Conservation (phyloP, 1,140 invertebrate species). For the Pseudomyrmex flavicornis region DNA sequence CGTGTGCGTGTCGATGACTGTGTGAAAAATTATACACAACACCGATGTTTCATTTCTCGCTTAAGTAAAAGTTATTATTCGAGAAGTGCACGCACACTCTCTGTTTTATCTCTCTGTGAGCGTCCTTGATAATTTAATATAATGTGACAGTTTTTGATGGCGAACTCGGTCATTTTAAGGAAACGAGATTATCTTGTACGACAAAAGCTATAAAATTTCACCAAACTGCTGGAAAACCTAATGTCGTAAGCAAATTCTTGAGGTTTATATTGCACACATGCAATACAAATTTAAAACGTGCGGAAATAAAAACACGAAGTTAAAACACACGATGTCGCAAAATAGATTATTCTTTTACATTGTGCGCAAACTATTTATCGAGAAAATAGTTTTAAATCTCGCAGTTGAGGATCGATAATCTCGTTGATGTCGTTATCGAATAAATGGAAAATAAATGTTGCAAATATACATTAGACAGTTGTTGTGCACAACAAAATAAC, state of each 20-base stretch:
- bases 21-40: background rate
- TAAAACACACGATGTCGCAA: background rate
- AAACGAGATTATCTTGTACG: background rate
- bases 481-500: too few species aligned
- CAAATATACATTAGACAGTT: background rate
- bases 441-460: background rate
- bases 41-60: background rate
- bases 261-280: too few species aligned
- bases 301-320: background rate
- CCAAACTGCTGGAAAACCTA: too few species aligned
- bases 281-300: background rate
- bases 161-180: background rate
- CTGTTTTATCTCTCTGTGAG: background rate
- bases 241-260: too few species aligned
- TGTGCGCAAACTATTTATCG: background rate
- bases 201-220: too few species aligned
- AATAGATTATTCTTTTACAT: background rate
- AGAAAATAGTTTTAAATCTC: slow-evolving; percentile 10
- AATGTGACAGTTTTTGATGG: background rate
- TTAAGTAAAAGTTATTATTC: background rate
- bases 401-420: background rate
- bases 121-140: background rate
- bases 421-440: background rate
- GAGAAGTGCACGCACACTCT: background rate
- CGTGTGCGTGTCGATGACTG: background rate